Conservation (phyloP, 2,797 vertebrate species). For the Eulemur rubriventer region DNA sequence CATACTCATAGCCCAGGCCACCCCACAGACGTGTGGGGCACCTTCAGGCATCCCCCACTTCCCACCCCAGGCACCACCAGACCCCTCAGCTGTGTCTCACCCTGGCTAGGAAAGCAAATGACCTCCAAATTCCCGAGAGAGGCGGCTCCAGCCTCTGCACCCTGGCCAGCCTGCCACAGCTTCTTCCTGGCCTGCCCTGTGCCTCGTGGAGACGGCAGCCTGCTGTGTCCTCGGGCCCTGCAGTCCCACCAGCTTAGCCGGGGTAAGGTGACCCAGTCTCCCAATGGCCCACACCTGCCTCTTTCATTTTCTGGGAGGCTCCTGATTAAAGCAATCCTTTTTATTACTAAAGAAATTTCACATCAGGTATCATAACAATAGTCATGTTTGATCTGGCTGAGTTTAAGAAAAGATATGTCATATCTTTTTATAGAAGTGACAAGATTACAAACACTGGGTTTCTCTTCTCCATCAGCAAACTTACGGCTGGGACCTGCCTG, state of each 20-base stretch:
- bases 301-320: no score
- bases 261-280: not conserved
- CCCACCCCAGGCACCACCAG: no score
- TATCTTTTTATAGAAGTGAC: accelerated
- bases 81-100: not conserved
- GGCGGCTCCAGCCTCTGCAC: not conserved
- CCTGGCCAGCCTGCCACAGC: not conserved
- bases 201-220: not conserved
- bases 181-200: not conserved
- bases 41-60: not conserved
- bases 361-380: accelerated
- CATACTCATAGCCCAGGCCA: accelerated
- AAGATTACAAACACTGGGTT: accelerated
- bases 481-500: accelerated
- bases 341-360: accelerated
- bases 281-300: not conserved
- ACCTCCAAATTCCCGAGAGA: not conserved
- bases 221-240: not conserved
- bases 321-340: not conserved
- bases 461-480: not conserved
- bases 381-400: accelerated
- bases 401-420: accelerated
- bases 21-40: accelerated
- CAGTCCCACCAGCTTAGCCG: not conserved
- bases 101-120: not conserved